Conservation (phyloP, 2,797 vertebrate genomes). For the Vipera latastei region DNA sequence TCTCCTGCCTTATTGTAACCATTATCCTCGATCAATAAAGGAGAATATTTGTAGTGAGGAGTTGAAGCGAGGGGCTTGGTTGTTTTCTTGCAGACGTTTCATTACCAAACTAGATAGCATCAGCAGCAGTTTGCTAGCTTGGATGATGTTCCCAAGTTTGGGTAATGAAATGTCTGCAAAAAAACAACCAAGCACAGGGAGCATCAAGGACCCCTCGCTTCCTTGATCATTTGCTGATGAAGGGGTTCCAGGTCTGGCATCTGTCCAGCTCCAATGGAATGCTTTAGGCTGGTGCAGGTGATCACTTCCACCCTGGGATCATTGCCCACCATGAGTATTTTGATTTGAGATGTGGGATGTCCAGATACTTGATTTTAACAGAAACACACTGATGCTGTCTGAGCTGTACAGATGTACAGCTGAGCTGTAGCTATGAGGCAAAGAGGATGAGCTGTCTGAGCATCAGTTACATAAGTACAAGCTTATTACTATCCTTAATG, state of each 20-base stretch:
- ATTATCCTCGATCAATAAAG: neutral
- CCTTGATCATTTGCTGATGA: neutral
- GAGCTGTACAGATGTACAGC: neutral
- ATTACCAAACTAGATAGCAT: neutral
- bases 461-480: neutral
- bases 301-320: neutral
- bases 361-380: neutral
- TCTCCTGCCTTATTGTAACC: neutral
- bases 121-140: neutral
- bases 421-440: no score
- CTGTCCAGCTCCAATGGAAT: neutral
- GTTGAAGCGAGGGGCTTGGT: neutral
- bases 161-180: neutral
- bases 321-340: neutral
- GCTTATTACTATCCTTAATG: neutral
- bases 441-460: neutral
- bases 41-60: neutral
- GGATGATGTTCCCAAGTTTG: neutral
- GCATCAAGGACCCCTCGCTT: neutral
- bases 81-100: neutral
- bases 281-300: neutral
- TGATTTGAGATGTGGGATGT: neutral
- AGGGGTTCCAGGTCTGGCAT: neutral
- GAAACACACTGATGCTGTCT: neutral
- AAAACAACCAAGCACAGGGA: neutral